Evolutionary conservation across 2,888 invertebrate genomes (phyloP), one percentile per base, ranked within the genome.

Genomic region (Ligdia adustata): DNA sequence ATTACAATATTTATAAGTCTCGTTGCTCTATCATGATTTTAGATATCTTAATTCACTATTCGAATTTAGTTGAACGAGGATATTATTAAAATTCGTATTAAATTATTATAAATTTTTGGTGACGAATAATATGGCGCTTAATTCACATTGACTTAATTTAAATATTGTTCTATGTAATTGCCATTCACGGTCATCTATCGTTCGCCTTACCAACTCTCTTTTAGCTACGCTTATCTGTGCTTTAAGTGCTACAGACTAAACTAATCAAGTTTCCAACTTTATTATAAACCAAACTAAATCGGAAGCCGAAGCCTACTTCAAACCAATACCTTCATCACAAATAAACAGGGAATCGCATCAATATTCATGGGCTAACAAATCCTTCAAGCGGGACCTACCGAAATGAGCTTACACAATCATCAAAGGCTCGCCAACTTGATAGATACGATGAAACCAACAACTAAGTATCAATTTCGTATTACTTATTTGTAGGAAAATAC

Each of bases 401-500:
- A 71, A 68, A 66, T 60, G 65, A 55, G 65, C 64, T 65, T 59
- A 59, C 47, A 41, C 47, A 57, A 52, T 52, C 68, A 61, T 68
- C 69, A 74, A 70, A 72, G 54, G 53, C 66, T 66, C 72, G 43
- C 43, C 51, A 40, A 26, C 13, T 18, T 13, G n/a, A 34, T 34
- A 34, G 13, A 34, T 34, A 34, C 13, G n/a, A 11, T 11, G 34
- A 60, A 58, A 64, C n/a, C 61, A 59, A 51, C 50, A 68, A 62
- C 62, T 55, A 52, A 7, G 43, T 57, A 55, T 62, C 64, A 63
- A 67, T 66, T 52, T 57, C 57, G 47, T 55, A 59, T 53, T 62
- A 54, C 62, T 64, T 57, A n/a, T n/a, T n/a, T n/a, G n/a, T n/a
- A n/a, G n/a, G n/a, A n/a, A n/a, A n/a, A n/a, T n/a, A n/a, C n/a